Conservation (phyloP, 2,888 invertebrate genomes). For the Sesia apiformis region DNA sequence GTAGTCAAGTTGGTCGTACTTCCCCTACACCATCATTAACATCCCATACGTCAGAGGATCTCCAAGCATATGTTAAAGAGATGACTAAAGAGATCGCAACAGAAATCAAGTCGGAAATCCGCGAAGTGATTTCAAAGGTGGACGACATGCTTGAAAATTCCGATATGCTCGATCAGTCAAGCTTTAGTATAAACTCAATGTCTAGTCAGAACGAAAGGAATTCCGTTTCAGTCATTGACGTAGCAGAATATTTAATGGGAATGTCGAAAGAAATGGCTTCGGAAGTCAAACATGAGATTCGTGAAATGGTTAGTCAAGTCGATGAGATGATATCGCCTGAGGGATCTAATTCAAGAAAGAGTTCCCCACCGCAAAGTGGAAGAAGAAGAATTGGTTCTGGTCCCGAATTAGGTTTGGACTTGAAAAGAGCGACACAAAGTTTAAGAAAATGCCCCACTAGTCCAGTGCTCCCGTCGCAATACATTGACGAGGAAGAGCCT, state of each 20-base stretch:
- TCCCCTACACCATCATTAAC: slow-evolving; percentile 73
- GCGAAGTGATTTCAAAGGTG: slow-evolving; percentile 86
- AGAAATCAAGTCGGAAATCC: slow-evolving; percentile 87
- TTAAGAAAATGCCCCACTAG: slow-evolving; percentile 66
- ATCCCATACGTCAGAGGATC: slow-evolving; percentile 76
- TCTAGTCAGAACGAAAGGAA: slow-evolving; percentile 78
- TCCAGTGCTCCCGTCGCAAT: slow-evolving; percentile 51
- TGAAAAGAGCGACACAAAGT: slow-evolving; percentile 33
- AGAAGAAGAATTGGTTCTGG: slow-evolving; percentile 58
- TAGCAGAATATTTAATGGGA: slow-evolving; percentile 85
- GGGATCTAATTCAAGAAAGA: slow-evolving; percentile 45
- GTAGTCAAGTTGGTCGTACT: slow-evolving; percentile 67
- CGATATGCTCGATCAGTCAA: slow-evolving; percentile 73
- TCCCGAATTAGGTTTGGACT: slow-evolving; percentile 57
- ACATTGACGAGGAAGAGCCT: slow-evolving; percentile 41
- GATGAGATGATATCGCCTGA: slow-evolving; percentile 79
- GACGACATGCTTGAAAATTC: slow-evolving; percentile 85
- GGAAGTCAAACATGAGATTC: slow-evolving; percentile 84
- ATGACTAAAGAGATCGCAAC: slow-evolving; percentile 86
- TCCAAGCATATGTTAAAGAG: slow-evolving; percentile 84
- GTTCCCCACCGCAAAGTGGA: slow-evolving; percentile 60
- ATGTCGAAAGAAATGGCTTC: slow-evolving; percentile 86
- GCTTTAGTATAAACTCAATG: slow-evolving; percentile 62
- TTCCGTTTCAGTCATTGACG: slow-evolving; percentile 83
- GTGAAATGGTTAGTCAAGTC: slow-evolving; percentile 82